These are phyloP conservation scores for Taurulus bubalis DNA, from an alignment of 2,113 vertebrate genomes.

Conservation along the genomic window DNA sequence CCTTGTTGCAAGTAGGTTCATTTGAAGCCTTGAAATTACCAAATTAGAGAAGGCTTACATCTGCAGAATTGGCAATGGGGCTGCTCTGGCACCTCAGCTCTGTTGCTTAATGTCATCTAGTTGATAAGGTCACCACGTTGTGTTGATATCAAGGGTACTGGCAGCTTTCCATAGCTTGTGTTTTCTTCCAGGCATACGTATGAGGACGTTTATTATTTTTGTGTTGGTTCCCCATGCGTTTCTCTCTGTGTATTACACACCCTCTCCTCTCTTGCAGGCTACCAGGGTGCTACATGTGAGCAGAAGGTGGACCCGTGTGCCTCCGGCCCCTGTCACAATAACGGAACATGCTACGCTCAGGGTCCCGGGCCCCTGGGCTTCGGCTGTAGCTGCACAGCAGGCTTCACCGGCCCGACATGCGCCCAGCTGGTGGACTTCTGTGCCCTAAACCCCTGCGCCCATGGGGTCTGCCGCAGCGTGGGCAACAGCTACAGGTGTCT, in stretches of 20 bases:
- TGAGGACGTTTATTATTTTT: background rate
- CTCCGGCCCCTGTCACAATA: slow-evolving; percentile 93
- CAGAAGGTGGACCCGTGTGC: slow-evolving; percentile 92
- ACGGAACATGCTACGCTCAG: slow-evolving; percentile 90
- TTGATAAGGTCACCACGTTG: background rate
- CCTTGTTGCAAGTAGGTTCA: background rate
- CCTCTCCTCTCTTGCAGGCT: slow-evolving; percentile 81
- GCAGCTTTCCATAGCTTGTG: background rate
- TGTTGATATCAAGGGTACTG: background rate
- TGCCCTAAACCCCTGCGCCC: slow-evolving; percentile 94
- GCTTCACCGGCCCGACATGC: slow-evolving; percentile 93
- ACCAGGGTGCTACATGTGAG: slow-evolving; percentile 89
- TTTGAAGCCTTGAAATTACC: background rate
- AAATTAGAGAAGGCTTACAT: background rate
- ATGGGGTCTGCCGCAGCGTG: slow-evolving; percentile 93
- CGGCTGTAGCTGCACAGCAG: slow-evolving; percentile 90
- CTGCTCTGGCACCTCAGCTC: background rate
- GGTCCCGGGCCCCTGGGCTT: slow-evolving; percentile 81
- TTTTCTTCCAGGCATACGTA: background rate
- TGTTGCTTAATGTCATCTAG: background rate
- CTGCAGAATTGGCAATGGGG: background rate
- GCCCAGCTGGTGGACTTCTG: slow-evolving; percentile 96
- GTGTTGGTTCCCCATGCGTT: background rate
- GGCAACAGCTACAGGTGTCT: slow-evolving; percentile 98
- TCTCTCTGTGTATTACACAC: background rate